phyloP scores from a whole-genome alignment of 2,797 vertebrate genomes.

The Oryzias sinensis region DNA sequence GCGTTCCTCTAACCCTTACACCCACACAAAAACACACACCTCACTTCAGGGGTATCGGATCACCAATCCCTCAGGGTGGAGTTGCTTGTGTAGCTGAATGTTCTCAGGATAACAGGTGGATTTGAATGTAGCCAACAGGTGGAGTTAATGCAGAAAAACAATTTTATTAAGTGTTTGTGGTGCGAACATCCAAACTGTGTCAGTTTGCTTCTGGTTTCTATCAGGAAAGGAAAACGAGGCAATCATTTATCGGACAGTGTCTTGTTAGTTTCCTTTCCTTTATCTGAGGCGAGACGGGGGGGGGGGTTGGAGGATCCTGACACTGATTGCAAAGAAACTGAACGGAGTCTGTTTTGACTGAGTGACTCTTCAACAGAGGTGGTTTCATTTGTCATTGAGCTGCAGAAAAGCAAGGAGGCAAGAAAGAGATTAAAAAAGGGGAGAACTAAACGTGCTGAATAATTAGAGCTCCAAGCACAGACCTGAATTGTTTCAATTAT shows the following conservation, averaged over 20 bases:
- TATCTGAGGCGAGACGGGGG: constrained; percentile 31
- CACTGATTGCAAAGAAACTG: constrained; percentile 30
- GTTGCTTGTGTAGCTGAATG: constrained; percentile 23
- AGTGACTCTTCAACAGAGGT: constrained; percentile 39
- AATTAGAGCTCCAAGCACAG: constrained; percentile 49
- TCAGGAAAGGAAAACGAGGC: not conserved
- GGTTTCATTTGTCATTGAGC: constrained; percentile 49
- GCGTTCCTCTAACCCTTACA: constrained; percentile 20
- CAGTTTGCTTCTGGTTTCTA: not conserved
- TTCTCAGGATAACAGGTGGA: constrained; percentile 64
- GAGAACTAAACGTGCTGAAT: constrained; percentile 45
- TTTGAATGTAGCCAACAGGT: constrained; percentile 64
- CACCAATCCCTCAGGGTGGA: constrained; percentile 51
- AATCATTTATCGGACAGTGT: too few relatives aligned
- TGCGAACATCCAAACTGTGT: not conserved
- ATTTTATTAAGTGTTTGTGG: not conserved
- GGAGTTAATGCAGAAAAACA: constrained; percentile 12
- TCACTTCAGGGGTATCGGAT: constrained; percentile 68
- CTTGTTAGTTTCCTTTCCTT: constrained; percentile 24
- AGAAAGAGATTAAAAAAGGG: constrained; percentile 13
- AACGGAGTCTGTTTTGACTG: constrained; percentile 46
- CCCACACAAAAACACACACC: constrained; percentile 39
- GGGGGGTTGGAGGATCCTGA: constrained; percentile 44
- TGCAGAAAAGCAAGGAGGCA: constrained; percentile 35
- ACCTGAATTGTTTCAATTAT: constrained; percentile 39